A percentile compares a stretch with the other conserved stretches of the same genome.
Conservation (phyloP, 2,113 vertebrate genomes). For the Leucopsar rothschildi region DNA sequence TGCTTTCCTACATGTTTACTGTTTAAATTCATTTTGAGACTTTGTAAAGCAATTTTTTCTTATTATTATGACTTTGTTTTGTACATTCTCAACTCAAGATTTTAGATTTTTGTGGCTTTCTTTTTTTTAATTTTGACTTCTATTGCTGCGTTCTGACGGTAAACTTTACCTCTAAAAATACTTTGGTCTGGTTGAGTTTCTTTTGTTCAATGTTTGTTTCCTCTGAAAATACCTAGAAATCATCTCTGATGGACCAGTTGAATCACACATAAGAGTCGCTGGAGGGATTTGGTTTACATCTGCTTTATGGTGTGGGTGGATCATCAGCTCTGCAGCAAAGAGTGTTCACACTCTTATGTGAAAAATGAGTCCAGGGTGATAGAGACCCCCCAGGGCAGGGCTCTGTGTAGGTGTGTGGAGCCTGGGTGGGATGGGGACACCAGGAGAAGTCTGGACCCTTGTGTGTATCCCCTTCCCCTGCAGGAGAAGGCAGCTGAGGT, state of each 20-base stretch:
- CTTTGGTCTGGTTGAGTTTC: neutral
- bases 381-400: neutral
- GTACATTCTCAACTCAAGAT: slow-evolving; percentile 59
- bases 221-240: neutral
- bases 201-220: neutral
- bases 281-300: neutral
- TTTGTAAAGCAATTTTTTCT: slow-evolving; percentile 65
- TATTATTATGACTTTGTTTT: slow-evolving; percentile 68
- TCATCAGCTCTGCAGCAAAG: neutral
- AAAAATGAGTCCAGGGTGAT: neutral
- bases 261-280: neutral
- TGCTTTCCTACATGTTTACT: slow-evolving; percentile 49
- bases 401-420: neutral
- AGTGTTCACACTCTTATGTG: neutral
- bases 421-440: neutral
- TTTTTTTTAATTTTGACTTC: slow-evolving; percentile 22
- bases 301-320: neutral
- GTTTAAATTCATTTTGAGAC: slow-evolving; percentile 43
- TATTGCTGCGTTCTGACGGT: slow-evolving; percentile 47
- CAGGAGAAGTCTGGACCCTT: neutral
- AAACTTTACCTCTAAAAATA: slow-evolving; percentile 66
- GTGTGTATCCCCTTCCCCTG: neutral
- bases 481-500: neutral
- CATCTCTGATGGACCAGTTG: neutral
- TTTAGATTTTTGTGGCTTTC: slow-evolving; percentile 50